Percentiles rank a stretch among this genome's conserved stretches.
phyloP scores from a whole-genome alignment of 2,797 vertebrate genomes.

The Tarsius wallacei region DNA sequence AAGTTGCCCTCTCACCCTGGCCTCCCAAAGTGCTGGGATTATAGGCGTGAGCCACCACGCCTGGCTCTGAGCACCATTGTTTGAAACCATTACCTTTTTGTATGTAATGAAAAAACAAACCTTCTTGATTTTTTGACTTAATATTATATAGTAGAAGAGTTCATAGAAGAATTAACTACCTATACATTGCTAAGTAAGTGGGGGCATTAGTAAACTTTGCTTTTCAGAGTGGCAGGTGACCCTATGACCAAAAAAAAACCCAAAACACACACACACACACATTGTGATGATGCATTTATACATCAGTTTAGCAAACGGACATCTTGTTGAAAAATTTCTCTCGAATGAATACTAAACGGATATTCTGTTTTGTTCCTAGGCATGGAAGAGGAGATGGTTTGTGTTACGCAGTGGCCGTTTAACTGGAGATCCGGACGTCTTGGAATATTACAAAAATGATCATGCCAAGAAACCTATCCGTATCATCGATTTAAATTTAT shows the following conservation, averaged over 20 bases:
- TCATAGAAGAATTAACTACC: not conserved
- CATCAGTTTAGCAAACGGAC: not conserved
- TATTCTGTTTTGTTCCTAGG: slow-evolving; percentile 90
- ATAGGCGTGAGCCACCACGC: too few relatives aligned
- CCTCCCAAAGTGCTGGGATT: too few relatives aligned
- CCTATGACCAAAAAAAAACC: not conserved
- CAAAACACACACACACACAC: not conserved
- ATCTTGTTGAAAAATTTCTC: not conserved
- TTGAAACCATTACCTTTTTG: not conserved
- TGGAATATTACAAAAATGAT: slow-evolving; percentile 99
- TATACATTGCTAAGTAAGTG: not conserved
- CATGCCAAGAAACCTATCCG: slow-evolving; percentile 99
- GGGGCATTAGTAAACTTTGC: not conserved
- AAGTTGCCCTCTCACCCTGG: too few relatives aligned
- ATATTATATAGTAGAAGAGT: not conserved
- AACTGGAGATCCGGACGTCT: slow-evolving; percentile 98
- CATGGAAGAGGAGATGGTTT: slow-evolving; percentile 99
- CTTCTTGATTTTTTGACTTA: not conserved
- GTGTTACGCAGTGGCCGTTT: slow-evolving; percentile 98
- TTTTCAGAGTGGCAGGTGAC: not conserved
- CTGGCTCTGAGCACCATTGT: not conserved
- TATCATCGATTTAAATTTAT: slow-evolving; percentile 99
- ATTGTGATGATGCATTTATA: not conserved
- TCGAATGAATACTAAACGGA: slow-evolving; percentile 21
- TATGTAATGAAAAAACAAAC: not conserved